Conservation (phyloP, 2,888 invertebrate genomes). For the Andrena trimmerana region DNA sequence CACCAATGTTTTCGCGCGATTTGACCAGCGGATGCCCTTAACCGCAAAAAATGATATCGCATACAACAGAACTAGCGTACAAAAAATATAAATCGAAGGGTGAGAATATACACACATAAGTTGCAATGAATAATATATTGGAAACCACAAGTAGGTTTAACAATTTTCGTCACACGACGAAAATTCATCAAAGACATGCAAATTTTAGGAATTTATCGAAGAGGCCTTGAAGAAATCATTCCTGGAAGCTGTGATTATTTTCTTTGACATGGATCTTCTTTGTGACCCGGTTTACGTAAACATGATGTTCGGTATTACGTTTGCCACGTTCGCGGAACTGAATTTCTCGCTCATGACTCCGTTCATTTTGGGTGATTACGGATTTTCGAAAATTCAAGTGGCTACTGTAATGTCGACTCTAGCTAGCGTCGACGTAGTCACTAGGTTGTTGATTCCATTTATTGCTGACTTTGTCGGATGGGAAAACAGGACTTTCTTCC, state of each 20-base stretch:
- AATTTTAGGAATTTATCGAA: conserved; percentile 8
- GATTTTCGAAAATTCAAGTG: conserved; percentile 87
- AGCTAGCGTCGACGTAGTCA: conserved; percentile 88
- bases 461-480: conserved; percentile 89
- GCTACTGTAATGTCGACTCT: conserved; percentile 90
- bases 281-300: conserved; percentile 90
- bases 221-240: conserved; percentile 68
- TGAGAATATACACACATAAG: too few species aligned
- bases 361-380: conserved; percentile 90
- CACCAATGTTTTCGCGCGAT: too few species aligned
- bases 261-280: conserved; percentile 90
- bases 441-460: conserved; percentile 89
- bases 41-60: too few species aligned
- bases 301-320: conserved; percentile 89
- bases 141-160: too few species aligned
- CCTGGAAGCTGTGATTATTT: conserved; percentile 87
- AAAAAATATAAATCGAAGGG: too few species aligned
- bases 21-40: too few species aligned
- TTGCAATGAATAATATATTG: too few species aligned
- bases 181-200: not conserved
- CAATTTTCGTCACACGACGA: too few species aligned
- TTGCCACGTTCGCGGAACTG: conserved; percentile 90
- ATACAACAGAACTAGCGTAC: too few species aligned
- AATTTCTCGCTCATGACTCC: conserved; percentile 91
- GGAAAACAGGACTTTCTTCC: conserved; percentile 90